A percentile compares a stretch with the other conserved stretches of the same genome.
phyloP scores from a whole-genome alignment of 2,797 vertebrate species.

The Lepilemur ruficaudatus region DNA sequence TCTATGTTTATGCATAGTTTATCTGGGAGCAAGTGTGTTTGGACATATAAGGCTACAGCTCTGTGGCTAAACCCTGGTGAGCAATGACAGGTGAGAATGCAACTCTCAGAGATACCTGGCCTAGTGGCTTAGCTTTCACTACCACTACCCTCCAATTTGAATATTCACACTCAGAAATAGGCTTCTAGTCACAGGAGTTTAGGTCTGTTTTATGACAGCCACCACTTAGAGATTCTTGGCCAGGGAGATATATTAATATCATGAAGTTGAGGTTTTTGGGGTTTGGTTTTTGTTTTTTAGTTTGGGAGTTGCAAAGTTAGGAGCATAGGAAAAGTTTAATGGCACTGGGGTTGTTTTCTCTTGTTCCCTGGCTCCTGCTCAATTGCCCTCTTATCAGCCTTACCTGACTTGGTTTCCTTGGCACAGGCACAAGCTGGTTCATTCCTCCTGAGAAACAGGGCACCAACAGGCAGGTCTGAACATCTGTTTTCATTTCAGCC shows the following conservation, averaged over 20 bases:
- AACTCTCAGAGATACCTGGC: neutral
- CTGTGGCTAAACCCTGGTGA: neutral
- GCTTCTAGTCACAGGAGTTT: neutral
- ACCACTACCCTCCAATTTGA: neutral
- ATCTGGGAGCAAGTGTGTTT: neutral
- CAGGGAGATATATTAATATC: neutral
- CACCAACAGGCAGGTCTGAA: neutral
- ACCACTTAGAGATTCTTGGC: neutral
- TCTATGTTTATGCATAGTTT: neutral
- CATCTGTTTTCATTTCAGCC: neutral
- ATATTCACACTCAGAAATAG: neutral
- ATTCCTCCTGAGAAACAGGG: neutral
- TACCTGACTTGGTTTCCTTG: neutral
- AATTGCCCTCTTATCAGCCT: neutral
- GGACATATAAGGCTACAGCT: neutral
- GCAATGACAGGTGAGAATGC: neutral
- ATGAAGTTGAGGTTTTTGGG: neutral
- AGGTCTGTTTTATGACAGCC: neutral
- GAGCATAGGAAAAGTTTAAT: neutral
- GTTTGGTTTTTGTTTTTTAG: neutral
- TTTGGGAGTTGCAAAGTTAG: neutral
- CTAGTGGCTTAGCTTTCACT: neutral
- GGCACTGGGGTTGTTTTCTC: neutral
- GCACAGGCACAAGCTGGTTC: neutral
- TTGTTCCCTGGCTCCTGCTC: neutral